Base-by-base conservation (phyloP, 2,113 vertebrate species). In the Hemiprocne comata region DNA sequence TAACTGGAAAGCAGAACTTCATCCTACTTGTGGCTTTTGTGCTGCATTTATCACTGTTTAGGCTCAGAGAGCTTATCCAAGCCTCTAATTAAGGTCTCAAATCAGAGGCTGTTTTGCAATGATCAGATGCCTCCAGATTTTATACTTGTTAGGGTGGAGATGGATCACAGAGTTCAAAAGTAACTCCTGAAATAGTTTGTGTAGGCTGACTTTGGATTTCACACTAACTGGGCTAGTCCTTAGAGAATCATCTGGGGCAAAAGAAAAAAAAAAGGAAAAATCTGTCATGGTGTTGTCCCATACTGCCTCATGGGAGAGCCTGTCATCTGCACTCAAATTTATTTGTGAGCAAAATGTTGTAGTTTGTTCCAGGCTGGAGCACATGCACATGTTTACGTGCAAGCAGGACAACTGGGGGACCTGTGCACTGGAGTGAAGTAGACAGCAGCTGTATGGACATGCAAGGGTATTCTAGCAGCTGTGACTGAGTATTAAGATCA, bases 61-160 rank as follows among this genome's bases (percentile, higher is more conserved):
- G 20, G 10, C 3, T 29, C 31, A 11, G 15, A 26, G 26, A 60
- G 40, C 18, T 81, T 48, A 16, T 28, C 53, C 40, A 48, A 83
- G 23, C 26, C 29, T 17, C 12, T 75, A 5, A 29, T 42, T 42
- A 36, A 48, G 12, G 36, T 69, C 12, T 28, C 17, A 14, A 0
- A 6, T 51, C 1, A 0, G 23, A 23, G 51, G 33, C 3, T 65
- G 10, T 57, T 61, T 78, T 53, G 15, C 11, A 29, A 2, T 70
- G 72, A 31, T 40, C 8, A 2, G 5, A 1, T n/a, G 11, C 21
- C 24, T 85, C 8, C 8, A 33, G n/a, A 17, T 48, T 33, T 48
- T 5, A 0, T 10, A 4, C 0, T 0, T 36, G 26, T 67, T n/a
- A n/a, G 26, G 11, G 18, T 53, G 33, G 42, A 40, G 31, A 29